These are phyloP conservation scores for Apostichopus japonicus DNA, from an alignment of 35 echinoderm and acorn worm genomes.

Conservation along the genomic window DNA sequence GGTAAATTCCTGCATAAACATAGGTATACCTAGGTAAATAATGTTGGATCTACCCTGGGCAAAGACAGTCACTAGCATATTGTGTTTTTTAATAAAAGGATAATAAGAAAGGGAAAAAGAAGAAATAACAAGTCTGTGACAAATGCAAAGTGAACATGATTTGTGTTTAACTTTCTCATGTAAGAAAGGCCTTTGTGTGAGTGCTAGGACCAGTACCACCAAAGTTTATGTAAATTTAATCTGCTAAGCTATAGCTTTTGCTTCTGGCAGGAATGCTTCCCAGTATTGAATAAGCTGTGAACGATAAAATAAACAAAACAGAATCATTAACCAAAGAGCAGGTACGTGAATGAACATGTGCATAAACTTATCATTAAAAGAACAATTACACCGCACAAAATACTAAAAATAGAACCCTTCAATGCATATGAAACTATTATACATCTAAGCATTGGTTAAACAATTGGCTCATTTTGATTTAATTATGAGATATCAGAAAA, in stretches of 20 bases:
- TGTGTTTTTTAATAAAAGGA: neutral
- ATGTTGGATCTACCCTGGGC: neutral
- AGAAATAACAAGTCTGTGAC: neutral
- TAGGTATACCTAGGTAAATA: no score
- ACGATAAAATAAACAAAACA: conserved; percentile 19
- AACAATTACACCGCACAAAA: no score
- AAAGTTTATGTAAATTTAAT: neutral
- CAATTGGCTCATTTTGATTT: no score
- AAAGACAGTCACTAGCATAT: neutral
- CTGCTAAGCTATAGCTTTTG: conserved; percentile 84
- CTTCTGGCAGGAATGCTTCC: conserved; percentile 96
- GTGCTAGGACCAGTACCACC: neutral
- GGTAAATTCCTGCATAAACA: no score
- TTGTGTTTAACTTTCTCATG: neutral
- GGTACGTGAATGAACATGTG: no score
- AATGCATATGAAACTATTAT: no score
- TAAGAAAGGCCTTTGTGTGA: neutral
- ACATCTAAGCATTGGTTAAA: no score
- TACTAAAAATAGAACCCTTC: no score
- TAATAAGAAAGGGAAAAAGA: neutral
- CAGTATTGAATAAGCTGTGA: conserved; percentile 87
- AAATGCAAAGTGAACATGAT: neutral
- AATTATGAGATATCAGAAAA: no score
- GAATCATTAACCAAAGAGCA: neutral
- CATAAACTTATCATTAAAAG: no score